Conservation (phyloP, 2,888 invertebrate species). For the Drosophila kokeensis region DNA sequence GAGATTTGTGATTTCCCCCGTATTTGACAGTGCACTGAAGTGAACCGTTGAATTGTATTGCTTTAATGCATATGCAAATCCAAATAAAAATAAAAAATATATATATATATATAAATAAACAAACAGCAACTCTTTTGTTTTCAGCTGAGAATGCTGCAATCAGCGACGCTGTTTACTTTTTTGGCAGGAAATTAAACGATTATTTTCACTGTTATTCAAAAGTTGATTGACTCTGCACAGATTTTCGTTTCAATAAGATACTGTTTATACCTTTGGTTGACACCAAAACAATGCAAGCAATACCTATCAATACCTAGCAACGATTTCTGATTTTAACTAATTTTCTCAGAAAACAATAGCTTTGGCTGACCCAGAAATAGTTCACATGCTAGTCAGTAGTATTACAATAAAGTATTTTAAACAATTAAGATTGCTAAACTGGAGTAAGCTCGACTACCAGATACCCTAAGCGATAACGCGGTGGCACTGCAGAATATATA, state of each 20-base stretch:
- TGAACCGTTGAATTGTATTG: neutral
- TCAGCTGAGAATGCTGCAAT: neutral
- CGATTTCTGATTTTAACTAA: neutral
- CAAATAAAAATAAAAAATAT: neutral
- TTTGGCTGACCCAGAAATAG: neutral
- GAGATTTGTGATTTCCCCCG: neutral
- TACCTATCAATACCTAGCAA: neutral
- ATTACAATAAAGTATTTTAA: neutral
- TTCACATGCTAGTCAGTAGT: neutral
- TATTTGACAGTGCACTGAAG: neutral
- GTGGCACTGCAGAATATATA: neutral
- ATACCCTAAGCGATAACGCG: neutral
- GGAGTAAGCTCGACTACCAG: neutral
- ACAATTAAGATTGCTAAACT: neutral
- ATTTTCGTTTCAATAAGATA: neutral
- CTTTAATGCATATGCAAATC: slow-evolving; percentile 3
- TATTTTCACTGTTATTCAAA: neutral
- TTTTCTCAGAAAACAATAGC: neutral
- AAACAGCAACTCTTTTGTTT: neutral
- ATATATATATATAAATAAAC: neutral
- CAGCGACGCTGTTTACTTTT: neutral
- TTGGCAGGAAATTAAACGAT: neutral
- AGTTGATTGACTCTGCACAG: neutral
- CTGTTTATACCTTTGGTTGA: neutral
- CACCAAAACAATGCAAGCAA: neutral